A percentile compares a stretch with the other conserved stretches of the same genome.
phyloP scores from a whole-genome alignment of 2,113 vertebrate species.

The Aphyosemion australe region DNA sequence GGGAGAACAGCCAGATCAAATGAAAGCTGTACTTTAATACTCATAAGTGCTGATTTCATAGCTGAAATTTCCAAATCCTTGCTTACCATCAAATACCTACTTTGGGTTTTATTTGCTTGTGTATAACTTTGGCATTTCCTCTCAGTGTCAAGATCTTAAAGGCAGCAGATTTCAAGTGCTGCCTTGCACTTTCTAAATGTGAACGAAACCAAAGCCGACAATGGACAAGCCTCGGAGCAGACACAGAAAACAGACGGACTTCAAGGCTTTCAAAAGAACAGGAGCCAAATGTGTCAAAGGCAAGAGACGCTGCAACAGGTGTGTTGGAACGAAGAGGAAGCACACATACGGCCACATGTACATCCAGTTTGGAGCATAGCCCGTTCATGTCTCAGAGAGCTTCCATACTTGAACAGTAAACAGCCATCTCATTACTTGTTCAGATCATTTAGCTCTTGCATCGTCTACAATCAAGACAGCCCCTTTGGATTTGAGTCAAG shows the following conservation, averaged over 20 bases:
- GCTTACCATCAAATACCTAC: slow-evolving; percentile 22
- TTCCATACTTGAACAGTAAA: not conserved
- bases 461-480: not conserved
- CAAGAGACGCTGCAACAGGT: slow-evolving; percentile 63
- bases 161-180: slow-evolving; percentile 57
- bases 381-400: not conserved
- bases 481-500: slow-evolving; percentile 8
- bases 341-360: slow-evolving; percentile 17
- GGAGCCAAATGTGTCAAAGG: slow-evolving; percentile 42
- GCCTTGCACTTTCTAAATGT: slow-evolving; percentile 75
- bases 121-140: slow-evolving; percentile 33
- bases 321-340: slow-evolving; percentile 39
- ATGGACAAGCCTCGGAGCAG: slow-evolving; percentile 56
- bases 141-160: slow-evolving; percentile 57
- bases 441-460: not conserved
- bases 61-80: slow-evolving; percentile 9
- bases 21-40: slow-evolving; percentile 1
- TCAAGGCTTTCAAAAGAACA: slow-evolving; percentile 47
- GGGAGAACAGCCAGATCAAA: not conserved
- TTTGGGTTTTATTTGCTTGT: slow-evolving; percentile 32
- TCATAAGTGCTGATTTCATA: not conserved
- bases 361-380: not conserved
- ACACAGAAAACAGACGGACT: slow-evolving; percentile 28
- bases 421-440: not conserved
- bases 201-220: slow-evolving; percentile 72